phyloP scores from a whole-genome alignment of 1,140 invertebrate genomes.

The Cotesia vestalis region DNA sequence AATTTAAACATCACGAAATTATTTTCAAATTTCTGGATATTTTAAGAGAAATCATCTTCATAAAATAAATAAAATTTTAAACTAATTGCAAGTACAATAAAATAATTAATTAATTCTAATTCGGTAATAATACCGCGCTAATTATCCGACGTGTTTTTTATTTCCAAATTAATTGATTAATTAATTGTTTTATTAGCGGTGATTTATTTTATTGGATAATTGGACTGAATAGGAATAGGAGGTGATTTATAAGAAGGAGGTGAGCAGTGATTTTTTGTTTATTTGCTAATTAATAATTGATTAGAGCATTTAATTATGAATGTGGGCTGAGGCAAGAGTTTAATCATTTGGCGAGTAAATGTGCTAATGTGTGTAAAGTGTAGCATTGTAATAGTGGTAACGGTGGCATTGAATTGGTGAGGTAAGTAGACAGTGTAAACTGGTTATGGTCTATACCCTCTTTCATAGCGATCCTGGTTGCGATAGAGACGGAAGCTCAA shows the following conservation, averaged over 20 bases:
- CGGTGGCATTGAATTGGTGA: constrained; percentile 14
- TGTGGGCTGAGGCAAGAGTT: constrained; percentile 4
- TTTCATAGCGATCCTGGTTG: constrained; percentile 48
- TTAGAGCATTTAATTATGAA: constrained; percentile 9
- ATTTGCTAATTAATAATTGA: background rate
- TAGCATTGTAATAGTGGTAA: constrained; percentile 30
- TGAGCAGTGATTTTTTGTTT: too few relatives aligned
- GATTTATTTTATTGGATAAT: too few relatives aligned
- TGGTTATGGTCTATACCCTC: constrained; percentile 55
- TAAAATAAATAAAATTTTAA: background rate
- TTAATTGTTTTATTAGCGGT: too few relatives aligned
- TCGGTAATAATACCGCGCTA: too few relatives aligned
- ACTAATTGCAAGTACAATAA: background rate
- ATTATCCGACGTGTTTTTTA: too few relatives aligned
- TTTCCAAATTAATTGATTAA: too few relatives aligned
- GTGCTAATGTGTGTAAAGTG: background rate
- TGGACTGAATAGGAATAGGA: too few relatives aligned
- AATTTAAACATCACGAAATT: too few relatives aligned
- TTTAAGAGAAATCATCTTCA: background rate
- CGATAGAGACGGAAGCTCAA: constrained; percentile 56
- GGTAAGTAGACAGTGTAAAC: constrained; percentile 46
- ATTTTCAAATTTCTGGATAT: too few relatives aligned
- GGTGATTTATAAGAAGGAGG: too few relatives aligned
- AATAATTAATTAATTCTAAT: too few relatives aligned
- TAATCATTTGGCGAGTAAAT: background rate